Conservation (phyloP, 1,140 invertebrate species). For the Musca domestica region DNA sequence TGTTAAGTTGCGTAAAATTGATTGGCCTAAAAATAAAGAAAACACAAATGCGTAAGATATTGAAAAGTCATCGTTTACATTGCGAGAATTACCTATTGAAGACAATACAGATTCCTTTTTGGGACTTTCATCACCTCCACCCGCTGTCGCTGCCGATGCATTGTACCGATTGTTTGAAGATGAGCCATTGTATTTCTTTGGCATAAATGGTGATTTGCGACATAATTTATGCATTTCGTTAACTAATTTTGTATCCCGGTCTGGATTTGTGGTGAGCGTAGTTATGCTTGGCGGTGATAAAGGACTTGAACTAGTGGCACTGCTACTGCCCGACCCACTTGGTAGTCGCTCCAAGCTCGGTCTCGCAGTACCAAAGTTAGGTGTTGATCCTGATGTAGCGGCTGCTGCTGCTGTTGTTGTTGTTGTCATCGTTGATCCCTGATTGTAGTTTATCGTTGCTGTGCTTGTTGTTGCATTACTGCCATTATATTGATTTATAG, state of each 20-base stretch:
- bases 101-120: constrained; percentile 50
- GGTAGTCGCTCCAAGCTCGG: not conserved
- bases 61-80: not conserved
- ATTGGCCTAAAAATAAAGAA: constrained; percentile 35
- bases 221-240: constrained; percentile 43
- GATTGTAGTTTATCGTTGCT: constrained; percentile 12
- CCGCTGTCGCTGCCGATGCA: not conserved
- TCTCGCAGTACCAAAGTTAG: no score
- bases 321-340: constrained; percentile 26
- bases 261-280: not conserved
- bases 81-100: constrained; percentile 37
- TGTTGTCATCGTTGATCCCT: constrained; percentile 24
- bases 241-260: constrained; percentile 24
- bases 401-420: not conserved
- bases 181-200: constrained; percentile 41
- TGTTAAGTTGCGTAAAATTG: constrained; percentile 48
- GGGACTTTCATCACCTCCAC: constrained; percentile 42
- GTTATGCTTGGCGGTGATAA: constrained; percentile 26
- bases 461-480: constrained; percentile 25
- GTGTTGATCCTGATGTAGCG: constrained; percentile 4
- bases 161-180: not conserved
- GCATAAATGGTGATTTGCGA: constrained; percentile 50
- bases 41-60: not conserved
- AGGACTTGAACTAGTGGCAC: constrained; percentile 29
- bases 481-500: constrained; percentile 23